Evolutionary conservation across 2,797 vertebrate species (phyloP).

Genomic region (Tragopan temminckii): DNA sequence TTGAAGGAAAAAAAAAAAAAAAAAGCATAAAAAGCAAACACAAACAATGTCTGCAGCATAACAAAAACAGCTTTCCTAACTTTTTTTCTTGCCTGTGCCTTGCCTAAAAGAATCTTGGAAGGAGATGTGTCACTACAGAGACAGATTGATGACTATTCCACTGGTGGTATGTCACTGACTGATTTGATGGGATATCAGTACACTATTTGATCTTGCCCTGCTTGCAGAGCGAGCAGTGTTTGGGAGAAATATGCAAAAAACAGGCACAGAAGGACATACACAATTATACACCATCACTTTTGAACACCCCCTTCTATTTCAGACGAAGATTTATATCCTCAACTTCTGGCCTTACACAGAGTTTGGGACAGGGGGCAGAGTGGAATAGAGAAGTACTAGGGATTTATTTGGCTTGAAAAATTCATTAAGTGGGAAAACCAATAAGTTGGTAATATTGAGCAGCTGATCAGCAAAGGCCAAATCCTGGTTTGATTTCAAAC

Average conservation of each 20-base stretch:
- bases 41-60: neutral
- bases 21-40: neutral
- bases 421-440: neutral
- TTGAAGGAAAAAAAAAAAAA: neutral
- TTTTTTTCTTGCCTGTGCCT: neutral
- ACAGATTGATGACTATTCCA: slow-evolving; percentile 17
- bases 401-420: neutral
- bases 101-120: neutral
- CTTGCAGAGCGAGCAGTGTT: fast-evolving
- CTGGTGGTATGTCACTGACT: neutral
- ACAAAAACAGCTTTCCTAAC: neutral
- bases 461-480: neutral
- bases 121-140: slow-evolving; percentile 5
- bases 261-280: neutral
- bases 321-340: neutral
- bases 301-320: neutral
- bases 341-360: neutral
- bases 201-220: neutral
- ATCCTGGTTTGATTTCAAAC: neutral
- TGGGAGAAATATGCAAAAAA: neutral
- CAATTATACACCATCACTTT: neutral
- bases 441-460: neutral
- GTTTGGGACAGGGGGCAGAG: neutral
- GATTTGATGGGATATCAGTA: neutral
- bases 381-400: neutral